Base-by-base conservation (phyloP, 1,140 invertebrate genomes). In the Drosophila sproati region DNA sequence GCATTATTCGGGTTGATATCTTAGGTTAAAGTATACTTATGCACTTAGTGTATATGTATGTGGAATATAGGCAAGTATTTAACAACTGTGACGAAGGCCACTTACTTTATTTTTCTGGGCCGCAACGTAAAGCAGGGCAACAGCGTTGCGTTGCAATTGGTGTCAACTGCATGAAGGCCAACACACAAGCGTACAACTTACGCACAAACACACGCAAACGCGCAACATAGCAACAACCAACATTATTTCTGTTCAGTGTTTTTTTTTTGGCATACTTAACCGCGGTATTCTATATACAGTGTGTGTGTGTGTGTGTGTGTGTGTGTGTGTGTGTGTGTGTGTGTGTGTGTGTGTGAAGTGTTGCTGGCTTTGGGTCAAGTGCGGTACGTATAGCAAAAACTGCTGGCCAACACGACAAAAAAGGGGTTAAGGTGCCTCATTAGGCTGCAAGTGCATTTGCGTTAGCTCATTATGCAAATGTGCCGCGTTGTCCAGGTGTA, bases 141-240 rank as follows among this genome's bases (percentile, higher is more conserved):
- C 67, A 51, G 47, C 31, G 55, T 50, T 45, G 51, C 51, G 28
- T 50, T 67, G 57, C 67, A 83, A 82, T 83, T 59, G 69, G 76
- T 88, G 83, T 88, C 83, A 88, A 78, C 78, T 83, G 83, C 85
- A 74, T 61, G 54, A 89, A 89, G 80, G 83, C 85, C 77, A 73
- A 41, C 52, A 77, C 59, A 52, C 57, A 73, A 4, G 32, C n/a
- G 32, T 20, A 37, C 31, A 28, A 32, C 29, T 55, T 28, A 45
- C 47, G 32, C 35, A 20, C 34, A 66, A 20, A 75, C 20, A 59
- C 41, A 43, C 34, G 29, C 20, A 61, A 6, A 28, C 28, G 4
- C 8, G n/a, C 31, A 12, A 54, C 29, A 34, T 50, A 50, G 48
- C 48, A 3, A 50, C 48, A 54, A 12, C n/a, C 34, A 32, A 34